These are phyloP conservation scores for Tetragonisca angustula DNA, from an alignment of 2,888 invertebrate genomes.

Conservation along the genomic window DNA sequence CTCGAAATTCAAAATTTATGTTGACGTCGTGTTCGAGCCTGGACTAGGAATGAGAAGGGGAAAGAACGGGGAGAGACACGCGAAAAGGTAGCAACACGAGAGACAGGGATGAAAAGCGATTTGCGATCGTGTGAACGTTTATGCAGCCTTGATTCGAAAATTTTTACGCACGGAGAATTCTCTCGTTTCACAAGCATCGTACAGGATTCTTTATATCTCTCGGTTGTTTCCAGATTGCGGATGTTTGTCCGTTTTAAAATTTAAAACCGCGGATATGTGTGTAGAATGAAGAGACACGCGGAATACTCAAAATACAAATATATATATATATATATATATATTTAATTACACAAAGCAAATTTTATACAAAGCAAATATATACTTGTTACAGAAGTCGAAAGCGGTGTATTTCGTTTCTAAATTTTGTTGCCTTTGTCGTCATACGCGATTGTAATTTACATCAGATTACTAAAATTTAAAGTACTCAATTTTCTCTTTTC, in stretches of 20 bases:
- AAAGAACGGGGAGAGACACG: not conserved
- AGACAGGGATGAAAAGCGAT: slow-evolving; percentile 10
- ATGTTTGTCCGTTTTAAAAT: not conserved
- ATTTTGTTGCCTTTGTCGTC: no score
- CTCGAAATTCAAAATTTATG: slow-evolving; percentile 46
- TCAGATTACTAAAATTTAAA: no score
- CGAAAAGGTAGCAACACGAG: not conserved
- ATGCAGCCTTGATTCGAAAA: not conserved
- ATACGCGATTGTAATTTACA: no score
- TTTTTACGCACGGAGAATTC: not conserved
- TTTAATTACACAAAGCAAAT: no score
- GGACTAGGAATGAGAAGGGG: slow-evolving; percentile 11
- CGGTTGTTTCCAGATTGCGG: not conserved
- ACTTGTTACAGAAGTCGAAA: no score
- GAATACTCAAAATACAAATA: no score
- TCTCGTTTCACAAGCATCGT: not conserved
- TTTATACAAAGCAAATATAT: no score
- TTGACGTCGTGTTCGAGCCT: slow-evolving; percentile 15
- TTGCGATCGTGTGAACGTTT: not conserved
- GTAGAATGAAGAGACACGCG: no score
- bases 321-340: no score
- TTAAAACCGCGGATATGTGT: not conserved
- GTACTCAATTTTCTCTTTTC: no score
- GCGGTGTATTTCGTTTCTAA: no score
- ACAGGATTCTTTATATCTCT: not conserved